A percentile compares a stretch with the other conserved stretches of the same genome.
phyloP scores from a whole-genome alignment of 1,140 invertebrate genomes.

The Drosophila tropicalis region DNA sequence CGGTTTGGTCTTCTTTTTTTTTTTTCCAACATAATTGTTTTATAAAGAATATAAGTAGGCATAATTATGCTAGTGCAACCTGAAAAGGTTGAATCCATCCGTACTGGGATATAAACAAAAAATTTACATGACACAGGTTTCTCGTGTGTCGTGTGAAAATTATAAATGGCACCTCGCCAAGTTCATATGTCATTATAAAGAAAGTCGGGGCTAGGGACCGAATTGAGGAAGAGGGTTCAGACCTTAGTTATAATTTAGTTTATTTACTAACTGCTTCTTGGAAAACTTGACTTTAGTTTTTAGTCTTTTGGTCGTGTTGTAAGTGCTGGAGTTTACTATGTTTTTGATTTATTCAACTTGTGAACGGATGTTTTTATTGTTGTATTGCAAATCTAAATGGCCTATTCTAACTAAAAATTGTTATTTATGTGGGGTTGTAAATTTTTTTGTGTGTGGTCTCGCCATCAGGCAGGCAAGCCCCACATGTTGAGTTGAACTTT shows the following conservation, averaged over 20 bases:
- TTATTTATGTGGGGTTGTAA: not conserved
- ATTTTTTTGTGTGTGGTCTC: constrained; percentile 41
- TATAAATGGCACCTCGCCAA: constrained; percentile 67
- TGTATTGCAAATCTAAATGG: constrained; percentile 67
- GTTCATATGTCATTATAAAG: constrained; percentile 49
- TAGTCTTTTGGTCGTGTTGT: constrained; percentile 31
- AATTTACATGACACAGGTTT: constrained; percentile 47
- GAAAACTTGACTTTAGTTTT: constrained; percentile 38
- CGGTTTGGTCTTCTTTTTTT: constrained; percentile 43
- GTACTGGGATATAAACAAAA: constrained; percentile 7
- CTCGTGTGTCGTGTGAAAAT: constrained; percentile 65
- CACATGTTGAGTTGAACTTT: constrained; percentile 66
- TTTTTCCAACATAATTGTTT: constrained; percentile 57
- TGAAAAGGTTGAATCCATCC: constrained; percentile 13
- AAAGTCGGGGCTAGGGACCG: constrained; percentile 45
- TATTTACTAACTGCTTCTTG: constrained; percentile 39
- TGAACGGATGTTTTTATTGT: constrained; percentile 70
- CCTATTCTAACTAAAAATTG: constrained; percentile 58
- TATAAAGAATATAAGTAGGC: constrained; percentile 81
- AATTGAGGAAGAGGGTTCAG: constrained; percentile 23
- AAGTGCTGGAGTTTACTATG: constrained; percentile 33
- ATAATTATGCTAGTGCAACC: constrained; percentile 67
- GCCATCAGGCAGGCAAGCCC: constrained; percentile 44
- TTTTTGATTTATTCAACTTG: constrained; percentile 48
- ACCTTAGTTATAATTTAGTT: not conserved